Evolutionary conservation across 2,888 invertebrate species (phyloP).

Genomic region (Euzetes globulus): DNA sequence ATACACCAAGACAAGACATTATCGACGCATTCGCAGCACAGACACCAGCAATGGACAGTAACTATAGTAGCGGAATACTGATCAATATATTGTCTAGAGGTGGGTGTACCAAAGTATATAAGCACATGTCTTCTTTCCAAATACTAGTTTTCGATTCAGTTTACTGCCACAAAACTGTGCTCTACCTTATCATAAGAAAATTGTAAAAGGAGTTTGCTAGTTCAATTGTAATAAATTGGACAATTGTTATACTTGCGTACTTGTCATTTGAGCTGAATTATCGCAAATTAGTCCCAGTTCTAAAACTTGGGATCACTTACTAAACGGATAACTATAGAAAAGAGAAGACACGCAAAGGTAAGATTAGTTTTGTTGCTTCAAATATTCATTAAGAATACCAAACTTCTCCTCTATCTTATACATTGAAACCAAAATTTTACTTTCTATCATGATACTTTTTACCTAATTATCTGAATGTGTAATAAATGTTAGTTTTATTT

Average conservation of each 20-base stretch:
- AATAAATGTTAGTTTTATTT: background rate
- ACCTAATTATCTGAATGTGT: too few species aligned
- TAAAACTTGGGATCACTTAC: background rate
- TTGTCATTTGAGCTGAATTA: background rate
- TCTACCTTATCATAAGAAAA: background rate
- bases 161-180: background rate
- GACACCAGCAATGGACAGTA: constrained; percentile 2
- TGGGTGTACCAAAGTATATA: constrained; percentile 26
- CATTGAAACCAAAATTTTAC: background rate
- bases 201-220: background rate
- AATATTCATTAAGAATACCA: background rate
- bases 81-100: background rate
- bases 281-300: background rate
- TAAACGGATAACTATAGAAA: background rate
- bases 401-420: background rate
- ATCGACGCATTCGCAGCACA: background rate
- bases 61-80: constrained; percentile 24
- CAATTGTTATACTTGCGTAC: background rate
- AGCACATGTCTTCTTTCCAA: constrained; percentile 6
- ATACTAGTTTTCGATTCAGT: background rate
- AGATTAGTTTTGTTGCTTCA: background rate
- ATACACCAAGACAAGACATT: background rate
- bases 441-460: too few species aligned
- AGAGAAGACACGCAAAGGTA: background rate
- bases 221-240: background rate